A percentile compares a stretch with the other conserved stretches of the same genome.
Conservation (phyloP, 2,113 vertebrate genomes). For the Clarias magur region DNA sequence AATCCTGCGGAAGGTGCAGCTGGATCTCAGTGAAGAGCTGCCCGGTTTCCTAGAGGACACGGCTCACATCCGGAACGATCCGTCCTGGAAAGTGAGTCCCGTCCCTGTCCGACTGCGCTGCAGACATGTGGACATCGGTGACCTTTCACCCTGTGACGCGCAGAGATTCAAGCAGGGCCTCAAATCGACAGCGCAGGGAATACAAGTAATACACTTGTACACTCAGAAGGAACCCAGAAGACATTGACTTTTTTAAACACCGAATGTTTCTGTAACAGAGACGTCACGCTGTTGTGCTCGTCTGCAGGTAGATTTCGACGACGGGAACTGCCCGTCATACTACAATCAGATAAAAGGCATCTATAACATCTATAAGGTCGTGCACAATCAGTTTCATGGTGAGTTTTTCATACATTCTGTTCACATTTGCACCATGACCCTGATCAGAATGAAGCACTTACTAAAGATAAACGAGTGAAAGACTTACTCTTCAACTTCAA, state of each 20-base stretch:
- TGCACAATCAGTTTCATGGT: constrained; percentile 68
- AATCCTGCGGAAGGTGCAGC: constrained; percentile 67
- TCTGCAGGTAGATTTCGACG: constrained; percentile 78
- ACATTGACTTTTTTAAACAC: not conserved
- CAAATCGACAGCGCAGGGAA: constrained; percentile 72
- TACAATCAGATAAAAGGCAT: constrained; percentile 78
- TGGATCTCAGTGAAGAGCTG: constrained; percentile 71
- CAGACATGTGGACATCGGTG: constrained; percentile 76
- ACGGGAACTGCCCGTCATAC: constrained; percentile 77
- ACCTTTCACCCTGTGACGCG: constrained; percentile 73
- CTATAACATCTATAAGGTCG: constrained; percentile 71
- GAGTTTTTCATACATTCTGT: constrained; percentile 36
- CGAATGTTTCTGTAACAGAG: not conserved
- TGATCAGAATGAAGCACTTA: not conserved
- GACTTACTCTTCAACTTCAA: not conserved
- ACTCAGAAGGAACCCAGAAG: not conserved
- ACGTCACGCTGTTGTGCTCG: not conserved
- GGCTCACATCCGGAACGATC: constrained; percentile 62
- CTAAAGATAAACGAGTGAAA: not conserved
- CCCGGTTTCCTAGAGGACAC: constrained; percentile 70
- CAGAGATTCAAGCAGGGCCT: constrained; percentile 67
- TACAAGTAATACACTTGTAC: constrained; percentile 66
- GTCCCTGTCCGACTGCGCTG: constrained; percentile 70
- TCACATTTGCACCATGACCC: not conserved
- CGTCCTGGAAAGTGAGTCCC: constrained; percentile 71